Evolutionary conservation across 2,113 vertebrate species (phyloP).

Genomic region (Poeciliopsis occidentalis): DNA sequence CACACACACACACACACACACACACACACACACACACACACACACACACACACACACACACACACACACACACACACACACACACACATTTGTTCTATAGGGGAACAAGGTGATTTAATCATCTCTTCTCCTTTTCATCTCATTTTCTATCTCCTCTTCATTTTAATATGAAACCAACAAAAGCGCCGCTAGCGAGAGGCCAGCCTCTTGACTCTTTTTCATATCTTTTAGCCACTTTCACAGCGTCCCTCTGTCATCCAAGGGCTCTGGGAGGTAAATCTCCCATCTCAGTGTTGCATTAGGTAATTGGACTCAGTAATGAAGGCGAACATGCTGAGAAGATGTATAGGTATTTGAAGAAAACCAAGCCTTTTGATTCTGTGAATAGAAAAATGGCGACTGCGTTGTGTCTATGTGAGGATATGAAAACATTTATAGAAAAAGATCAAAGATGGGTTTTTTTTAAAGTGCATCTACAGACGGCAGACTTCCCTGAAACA

Average conservation of each 20-base stretch:
- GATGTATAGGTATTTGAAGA: neutral
- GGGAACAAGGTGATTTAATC: constrained; percentile 28
- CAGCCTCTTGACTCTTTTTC: constrained; percentile 9
- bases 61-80: too few species aligned
- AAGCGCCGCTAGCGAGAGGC: neutral
- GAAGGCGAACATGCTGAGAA: constrained; percentile 34
- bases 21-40: too few species aligned
- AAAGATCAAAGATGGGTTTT: too few species aligned
- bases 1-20: too few species aligned
- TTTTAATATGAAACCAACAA: constrained; percentile 36
- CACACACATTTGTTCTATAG: neutral
- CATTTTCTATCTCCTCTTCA: constrained; percentile 26
- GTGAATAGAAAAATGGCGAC: neutral
- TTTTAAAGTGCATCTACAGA: neutral
- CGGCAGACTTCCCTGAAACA: neutral
- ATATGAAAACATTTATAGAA: neutral
- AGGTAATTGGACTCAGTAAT: constrained; percentile 66
- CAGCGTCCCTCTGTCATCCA: constrained; percentile 20
- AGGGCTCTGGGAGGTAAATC: constrained; percentile 38
- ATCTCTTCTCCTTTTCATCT: constrained; percentile 24
- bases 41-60: too few species aligned
- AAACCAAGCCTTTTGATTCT: neutral
- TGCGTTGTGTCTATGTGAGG: neutral
- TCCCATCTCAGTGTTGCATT: constrained; percentile 55
- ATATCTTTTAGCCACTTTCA: constrained; percentile 7